A percentile compares a stretch with the other conserved stretches of the same genome.
Conservation (phyloP, 2,888 invertebrate genomes). For the Buathra laborator region DNA sequence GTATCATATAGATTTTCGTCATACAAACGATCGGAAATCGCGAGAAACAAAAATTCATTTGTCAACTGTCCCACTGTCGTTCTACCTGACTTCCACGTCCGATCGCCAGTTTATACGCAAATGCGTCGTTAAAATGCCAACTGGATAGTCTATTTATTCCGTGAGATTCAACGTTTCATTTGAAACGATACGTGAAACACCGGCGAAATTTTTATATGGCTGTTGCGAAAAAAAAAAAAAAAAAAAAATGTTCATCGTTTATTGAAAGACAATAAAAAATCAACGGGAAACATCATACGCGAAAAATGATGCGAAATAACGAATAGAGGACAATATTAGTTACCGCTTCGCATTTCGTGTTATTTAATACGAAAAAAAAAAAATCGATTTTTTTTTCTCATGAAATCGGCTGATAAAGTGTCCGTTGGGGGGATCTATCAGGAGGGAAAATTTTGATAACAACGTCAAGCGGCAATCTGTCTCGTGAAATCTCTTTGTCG, state of each 20-base stretch:
- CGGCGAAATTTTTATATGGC: constrained; percentile 2
- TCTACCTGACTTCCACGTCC: not conserved
- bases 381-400: too few species aligned
- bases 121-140: constrained; percentile 2
- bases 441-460: constrained; percentile 2
- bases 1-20: not conserved
- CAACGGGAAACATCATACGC: too few species aligned
- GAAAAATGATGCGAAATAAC: too few species aligned
- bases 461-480: constrained; percentile 31
- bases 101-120: not conserved
- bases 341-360: too few species aligned
- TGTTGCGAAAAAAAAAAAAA: not conserved
- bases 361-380: too few species aligned
- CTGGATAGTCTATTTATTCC: constrained; percentile 17
- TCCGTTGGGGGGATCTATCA: too few species aligned
- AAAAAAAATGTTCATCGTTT: not conserved
- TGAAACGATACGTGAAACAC: not conserved
- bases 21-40: not conserved
- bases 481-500: constrained; percentile 30
- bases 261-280: too few species aligned
- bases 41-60: constrained; percentile 38
- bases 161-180: constrained; percentile 2
- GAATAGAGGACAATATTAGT: too few species aligned
- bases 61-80: constrained; percentile 9
- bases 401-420: too few species aligned